Evolutionary conservation across 1,140 invertebrate genomes (phyloP).

Genomic region (Centruroides sculpturatus): DNA sequence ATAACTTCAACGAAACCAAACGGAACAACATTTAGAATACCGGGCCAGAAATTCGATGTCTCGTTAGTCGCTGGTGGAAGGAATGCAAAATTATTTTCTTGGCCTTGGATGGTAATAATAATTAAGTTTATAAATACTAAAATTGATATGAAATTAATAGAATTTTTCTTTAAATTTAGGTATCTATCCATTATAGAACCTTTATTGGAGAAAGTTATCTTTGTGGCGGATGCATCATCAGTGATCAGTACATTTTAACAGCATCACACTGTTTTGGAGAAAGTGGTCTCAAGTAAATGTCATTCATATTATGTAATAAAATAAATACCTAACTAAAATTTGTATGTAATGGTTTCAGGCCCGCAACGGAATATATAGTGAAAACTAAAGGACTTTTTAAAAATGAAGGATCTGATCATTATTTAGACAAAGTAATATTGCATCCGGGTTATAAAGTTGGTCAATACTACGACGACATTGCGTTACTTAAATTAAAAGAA

Average conservation of each 20-base stretch:
- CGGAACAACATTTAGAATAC: too few relatives aligned
- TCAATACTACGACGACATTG: constrained; percentile 15
- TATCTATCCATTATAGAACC: too few relatives aligned
- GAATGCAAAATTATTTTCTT: too few relatives aligned
- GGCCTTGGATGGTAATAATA: too few relatives aligned
- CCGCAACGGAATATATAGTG: constrained; percentile 1
- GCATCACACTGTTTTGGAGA: constrained; percentile 26
- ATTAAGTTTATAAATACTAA: neutral
- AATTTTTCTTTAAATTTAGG: too few relatives aligned
- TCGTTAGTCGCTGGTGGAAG: too few relatives aligned
- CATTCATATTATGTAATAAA: neutral
- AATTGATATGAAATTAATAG: too few relatives aligned
- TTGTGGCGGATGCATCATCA: constrained; percentile 28
- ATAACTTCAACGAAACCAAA: too few relatives aligned
- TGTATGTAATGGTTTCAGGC: neutral
- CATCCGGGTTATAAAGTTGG: constrained; percentile 10
- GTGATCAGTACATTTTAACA: constrained; percentile 26
- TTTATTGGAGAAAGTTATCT: neutral
- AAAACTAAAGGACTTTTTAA: neutral
- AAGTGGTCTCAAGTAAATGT: neutral
- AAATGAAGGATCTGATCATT: neutral
- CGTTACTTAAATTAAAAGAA: constrained; percentile 1
- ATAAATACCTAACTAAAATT: too few relatives aligned
- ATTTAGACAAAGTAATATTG: constrained; percentile 6
- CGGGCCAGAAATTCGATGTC: too few relatives aligned